Evolutionary conservation across 2,797 vertebrate species (phyloP), one percentile per base, ranked within the genome.

Genomic region (Sebastes steindachneri): DNA sequence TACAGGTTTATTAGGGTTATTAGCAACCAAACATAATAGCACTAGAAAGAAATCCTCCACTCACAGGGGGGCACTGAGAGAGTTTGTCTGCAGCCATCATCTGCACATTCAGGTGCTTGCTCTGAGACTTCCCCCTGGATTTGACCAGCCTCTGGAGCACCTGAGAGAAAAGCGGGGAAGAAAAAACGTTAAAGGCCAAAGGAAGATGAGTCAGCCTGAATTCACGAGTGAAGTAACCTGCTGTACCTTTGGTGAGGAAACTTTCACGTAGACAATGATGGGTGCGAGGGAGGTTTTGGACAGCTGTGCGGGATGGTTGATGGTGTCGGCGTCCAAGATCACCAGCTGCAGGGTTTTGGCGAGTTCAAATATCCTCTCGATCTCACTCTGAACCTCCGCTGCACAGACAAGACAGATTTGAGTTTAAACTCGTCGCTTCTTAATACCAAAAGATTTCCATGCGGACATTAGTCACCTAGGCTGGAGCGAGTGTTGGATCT

Each of bases 371-470:
- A 99, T 99, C 84, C 98, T 96, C 85, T 99, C 98, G 1, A 98
- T 99, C 93, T 99, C 98, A 26, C 97, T 99, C 95, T 99, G 98
- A 29, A 99, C 98, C 93, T 99, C 98, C 0, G 97, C 98, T 99
- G 92, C 67, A 83, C 70, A 74, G 9, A 84, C 12, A 77, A 64
- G 23, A 75, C 11, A 71, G n/a, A 66, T 26, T 33, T 14, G 6
- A 63, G 29, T 35, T 57, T 2, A n/a, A 51, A 51, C 4, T 64
- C 19, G 12, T 12, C 5, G 7, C 17, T 23, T 48, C 7, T 10
- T 35, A 15, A 21, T 9, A 48, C 28, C 3, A 21, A 33, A 48
- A 68, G 28, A 33, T 4, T 28, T 54, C 68, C n/a, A 35, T 26
- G 58, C 2, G 15, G 58, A 58, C 11, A 5, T 45, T 4, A 14